A percentile compares a stretch with the other conserved stretches of the same genome.
Evolutionary conservation across 92 coral and sea anemone genomes (phyloP).

Genomic region (Pocillopora grandis): DNA sequence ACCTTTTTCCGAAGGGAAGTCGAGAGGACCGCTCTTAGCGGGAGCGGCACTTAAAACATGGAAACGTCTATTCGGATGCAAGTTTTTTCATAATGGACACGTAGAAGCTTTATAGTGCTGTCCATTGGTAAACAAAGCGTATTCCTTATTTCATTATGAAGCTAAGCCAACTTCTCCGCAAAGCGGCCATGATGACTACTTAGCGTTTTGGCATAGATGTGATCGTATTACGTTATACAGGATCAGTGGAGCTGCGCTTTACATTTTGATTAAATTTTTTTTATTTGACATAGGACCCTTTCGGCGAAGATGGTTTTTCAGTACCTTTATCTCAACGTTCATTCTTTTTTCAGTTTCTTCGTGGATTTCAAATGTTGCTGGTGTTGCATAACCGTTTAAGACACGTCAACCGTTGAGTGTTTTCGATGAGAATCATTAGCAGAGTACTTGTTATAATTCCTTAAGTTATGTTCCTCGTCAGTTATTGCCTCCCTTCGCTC

Average conservation of each 20-base stretch:
- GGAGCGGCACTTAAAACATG: too few relatives aligned
- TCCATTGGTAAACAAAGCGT: conserved; percentile 4
- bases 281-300: conserved; percentile 1
- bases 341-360: conserved; percentile 15
- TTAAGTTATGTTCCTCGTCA: conserved; percentile 14
- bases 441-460: background rate
- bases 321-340: conserved; percentile 8
- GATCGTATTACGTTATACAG: conserved; percentile 1
- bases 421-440: background rate
- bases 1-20: too few relatives aligned
- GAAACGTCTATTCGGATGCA: conserved; percentile 19
- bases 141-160: conserved; percentile 37
- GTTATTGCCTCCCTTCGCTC: conserved; percentile 8
- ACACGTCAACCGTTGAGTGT: background rate
- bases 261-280: background rate
- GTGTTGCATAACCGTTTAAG: background rate
- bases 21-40: too few relatives aligned
- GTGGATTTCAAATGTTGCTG: conserved; percentile 25
- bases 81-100: conserved; percentile 40
- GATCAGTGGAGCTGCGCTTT: conserved; percentile 13
- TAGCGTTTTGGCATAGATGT: conserved; percentile 11
- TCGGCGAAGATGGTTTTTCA: conserved; percentile 6
- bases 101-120: conserved; percentile 29
- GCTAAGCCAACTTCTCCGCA: conserved; percentile 7
- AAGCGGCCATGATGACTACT: conserved; percentile 17